Conservation (phyloP, 2,113 vertebrate genomes). For the Polypterus senegalus region DNA sequence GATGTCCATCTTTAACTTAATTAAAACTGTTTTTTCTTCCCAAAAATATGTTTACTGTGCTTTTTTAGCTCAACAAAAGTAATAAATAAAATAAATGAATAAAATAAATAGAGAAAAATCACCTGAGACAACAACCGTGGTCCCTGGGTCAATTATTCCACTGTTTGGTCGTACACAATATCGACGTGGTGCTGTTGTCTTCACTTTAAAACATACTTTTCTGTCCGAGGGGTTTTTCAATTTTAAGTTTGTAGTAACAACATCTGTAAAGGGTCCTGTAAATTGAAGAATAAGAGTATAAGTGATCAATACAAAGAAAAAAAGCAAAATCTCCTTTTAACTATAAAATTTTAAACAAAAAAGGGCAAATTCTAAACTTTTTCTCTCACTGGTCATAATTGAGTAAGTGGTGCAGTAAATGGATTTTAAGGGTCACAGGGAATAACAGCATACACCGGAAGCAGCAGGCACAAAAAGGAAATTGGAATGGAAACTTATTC, state of each 20-base stretch:
- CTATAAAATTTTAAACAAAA: neutral
- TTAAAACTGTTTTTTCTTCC: no score
- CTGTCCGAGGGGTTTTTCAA: constrained; percentile 89
- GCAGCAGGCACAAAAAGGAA: neutral
- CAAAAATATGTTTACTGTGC: no score
- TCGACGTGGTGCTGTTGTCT: constrained; percentile 92
- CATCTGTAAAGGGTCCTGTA: constrained; percentile 95
- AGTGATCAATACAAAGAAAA: neutral
- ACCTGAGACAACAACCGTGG: constrained; percentile 81
- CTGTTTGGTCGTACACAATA: constrained; percentile 98
- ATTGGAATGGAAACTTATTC: no score
- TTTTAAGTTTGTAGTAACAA: constrained; percentile 92
- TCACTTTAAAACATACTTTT: constrained; percentile 97
- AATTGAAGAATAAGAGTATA: constrained; percentile 17
- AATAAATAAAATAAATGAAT: no score
- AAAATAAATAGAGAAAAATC: constrained; percentile 4
- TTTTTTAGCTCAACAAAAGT: no score
- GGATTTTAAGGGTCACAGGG: neutral
- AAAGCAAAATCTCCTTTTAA: neutral
- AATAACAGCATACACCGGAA: neutral
- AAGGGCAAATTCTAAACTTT: no score
- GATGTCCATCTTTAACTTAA: no score
- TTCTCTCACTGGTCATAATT: neutral
- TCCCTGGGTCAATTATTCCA: constrained; percentile 79
- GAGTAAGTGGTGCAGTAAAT: neutral